Conservation (phyloP, 2,113 vertebrate species). For the Podarcis cretensis region DNA sequence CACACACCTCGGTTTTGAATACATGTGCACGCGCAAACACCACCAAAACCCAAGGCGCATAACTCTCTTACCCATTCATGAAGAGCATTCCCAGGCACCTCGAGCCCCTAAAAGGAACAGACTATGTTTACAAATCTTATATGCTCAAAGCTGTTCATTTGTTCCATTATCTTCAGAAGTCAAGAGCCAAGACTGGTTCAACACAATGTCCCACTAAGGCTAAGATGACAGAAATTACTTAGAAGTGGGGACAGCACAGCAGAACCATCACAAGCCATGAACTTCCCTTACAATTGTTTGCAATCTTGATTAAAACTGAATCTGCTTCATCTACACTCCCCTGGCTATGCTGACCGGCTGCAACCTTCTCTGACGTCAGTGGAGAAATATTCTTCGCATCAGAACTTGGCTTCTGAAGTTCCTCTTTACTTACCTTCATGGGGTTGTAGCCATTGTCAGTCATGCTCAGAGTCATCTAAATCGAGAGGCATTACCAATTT, state of each 20-base stretch:
- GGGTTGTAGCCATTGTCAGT: too few relatives aligned
- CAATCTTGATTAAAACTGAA: background rate
- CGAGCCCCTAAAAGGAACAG: background rate
- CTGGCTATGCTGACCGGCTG: background rate
- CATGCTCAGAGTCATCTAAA: too few relatives aligned
- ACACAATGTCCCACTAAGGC: background rate
- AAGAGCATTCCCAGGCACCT: background rate
- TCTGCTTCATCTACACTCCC: background rate
- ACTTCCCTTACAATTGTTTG: rapidly evolving
- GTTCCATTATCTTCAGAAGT: background rate
- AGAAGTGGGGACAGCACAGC: background rate
- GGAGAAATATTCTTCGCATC: background rate
- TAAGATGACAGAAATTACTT: background rate
- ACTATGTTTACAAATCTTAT: background rate
- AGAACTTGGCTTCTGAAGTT: background rate
- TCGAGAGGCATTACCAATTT: too few relatives aligned
- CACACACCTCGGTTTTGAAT: too few relatives aligned
- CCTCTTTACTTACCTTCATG: background rate
- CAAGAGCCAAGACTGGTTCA: background rate
- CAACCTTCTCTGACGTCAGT: background rate
- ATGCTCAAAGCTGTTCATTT: background rate
- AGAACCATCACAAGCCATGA: background rate
- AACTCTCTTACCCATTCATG: rapidly evolving
- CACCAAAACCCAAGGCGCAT: background rate
- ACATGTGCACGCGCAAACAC: background rate